Evolutionary conservation across 2,113 vertebrate species (phyloP), one percentile per base, ranked within the genome.

Genomic region (Gobio gobio): DNA sequence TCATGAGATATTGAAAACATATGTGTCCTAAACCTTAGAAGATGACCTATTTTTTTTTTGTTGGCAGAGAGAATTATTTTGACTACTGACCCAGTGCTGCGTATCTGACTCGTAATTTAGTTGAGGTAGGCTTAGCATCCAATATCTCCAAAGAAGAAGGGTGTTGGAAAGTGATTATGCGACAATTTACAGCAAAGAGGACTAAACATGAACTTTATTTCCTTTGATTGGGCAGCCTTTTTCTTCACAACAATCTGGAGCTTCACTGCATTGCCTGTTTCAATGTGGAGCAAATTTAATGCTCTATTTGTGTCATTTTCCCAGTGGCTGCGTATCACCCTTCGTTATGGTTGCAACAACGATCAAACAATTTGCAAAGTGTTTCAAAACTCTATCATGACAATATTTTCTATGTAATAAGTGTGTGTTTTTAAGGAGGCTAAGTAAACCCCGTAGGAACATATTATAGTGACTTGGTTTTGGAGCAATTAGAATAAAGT

Each of bases 251-350:
- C 56, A 78, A 59, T 78, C 54, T 85, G 40, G 66, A 58, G 22
- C 40, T 43, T 24, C 51, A 47, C 81, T 83, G 85, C 85, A 84
- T 86, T 40, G 85, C 86, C 66, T 85, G 83, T 82, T 89, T 90
- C 80, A 90, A 92, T 93, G 90, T 93, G 89, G 91, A 92, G 87
- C 92, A 91, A 58, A 94, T 94, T 93, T 94, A 93, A 93, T 95
- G 93, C 94, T 94, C 93, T 93, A 93, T 92, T 94, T 94, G 89
- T 90, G 86, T 75, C 88, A 86, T 91, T 66, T 83, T 93, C 93
- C 93, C 92, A 87, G 75, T 88, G 91, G 91, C 43, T 88, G 63
- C 83, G 80, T 88, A 66, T 77, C 51, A 54, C 47, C 74, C 74
- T 56, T 2, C 18, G 20, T 78, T 84, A 14, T 78, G 58, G 4